phyloP scores from a whole-genome alignment of 2,113 vertebrate genomes.

The Chaetorhynchus papuensis region DNA sequence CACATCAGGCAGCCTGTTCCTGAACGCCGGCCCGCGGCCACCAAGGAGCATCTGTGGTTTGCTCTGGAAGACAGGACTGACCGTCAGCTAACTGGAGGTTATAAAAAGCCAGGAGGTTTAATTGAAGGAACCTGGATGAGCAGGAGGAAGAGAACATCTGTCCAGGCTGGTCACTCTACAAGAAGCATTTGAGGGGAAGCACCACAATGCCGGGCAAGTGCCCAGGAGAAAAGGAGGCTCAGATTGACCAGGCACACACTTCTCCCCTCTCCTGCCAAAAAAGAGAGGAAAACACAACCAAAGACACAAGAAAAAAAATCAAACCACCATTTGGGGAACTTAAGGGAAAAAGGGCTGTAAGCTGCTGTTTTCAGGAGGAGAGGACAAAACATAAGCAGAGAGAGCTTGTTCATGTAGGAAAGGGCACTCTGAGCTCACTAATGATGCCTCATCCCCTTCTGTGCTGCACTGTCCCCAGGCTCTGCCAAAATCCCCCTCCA shows the following conservation, averaged over 20 bases:
- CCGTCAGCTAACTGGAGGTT: neutral
- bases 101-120: neutral
- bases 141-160: neutral
- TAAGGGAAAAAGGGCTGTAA: neutral
- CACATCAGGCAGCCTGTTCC: neutral
- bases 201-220: neutral
- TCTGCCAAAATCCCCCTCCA: neutral
- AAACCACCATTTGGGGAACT: neutral
- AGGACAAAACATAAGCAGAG: accelerated
- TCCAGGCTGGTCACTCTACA: accelerated
- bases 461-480: neutral
- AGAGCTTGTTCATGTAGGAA: accelerated
- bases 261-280: neutral
- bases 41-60: neutral
- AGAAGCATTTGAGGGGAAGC: neutral
- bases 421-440: neutral
- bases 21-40: neutral
- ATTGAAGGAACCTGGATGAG: neutral
- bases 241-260: neutral
- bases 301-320: neutral
- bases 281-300: neutral
- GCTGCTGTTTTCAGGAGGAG: neutral
- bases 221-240: neutral
- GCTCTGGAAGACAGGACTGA: neutral
- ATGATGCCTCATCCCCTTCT: accelerated